Conservation (phyloP, 2,888 invertebrate genomes). For the Apotomis betuletana region DNA sequence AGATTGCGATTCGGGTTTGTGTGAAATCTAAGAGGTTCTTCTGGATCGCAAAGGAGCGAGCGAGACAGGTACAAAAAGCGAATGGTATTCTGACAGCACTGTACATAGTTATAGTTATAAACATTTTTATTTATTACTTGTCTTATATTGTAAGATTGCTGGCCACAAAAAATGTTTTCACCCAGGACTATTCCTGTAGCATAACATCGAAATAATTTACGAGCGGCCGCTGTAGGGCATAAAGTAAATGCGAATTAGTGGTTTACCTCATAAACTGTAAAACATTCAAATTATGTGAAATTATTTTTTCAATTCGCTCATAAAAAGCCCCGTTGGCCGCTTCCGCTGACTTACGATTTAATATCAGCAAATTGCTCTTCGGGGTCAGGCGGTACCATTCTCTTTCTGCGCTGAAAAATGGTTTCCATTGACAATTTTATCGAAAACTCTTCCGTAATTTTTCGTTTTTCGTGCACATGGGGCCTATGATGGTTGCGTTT, state of each 20-base stretch:
- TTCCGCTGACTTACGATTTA: constrained; percentile 18
- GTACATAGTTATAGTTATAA: no score
- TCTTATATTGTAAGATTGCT: no score
- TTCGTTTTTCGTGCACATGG: neutral
- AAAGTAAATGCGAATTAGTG: constrained; percentile 10
- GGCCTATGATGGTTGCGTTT: no score
- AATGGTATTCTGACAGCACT: no score
- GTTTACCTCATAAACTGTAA: constrained; percentile 6
- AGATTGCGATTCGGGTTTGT: no score
- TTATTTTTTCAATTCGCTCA: constrained; percentile 7
- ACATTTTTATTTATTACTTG: no score
- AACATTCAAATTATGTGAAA: constrained; percentile 19
- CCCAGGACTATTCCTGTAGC: neutral
- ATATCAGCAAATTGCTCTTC: constrained; percentile 16
- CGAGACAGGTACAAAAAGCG: no score
- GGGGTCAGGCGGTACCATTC: neutral
- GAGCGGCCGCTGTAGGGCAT: constrained; percentile 6
- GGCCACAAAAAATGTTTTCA: neutral
- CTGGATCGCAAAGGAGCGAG: no score
- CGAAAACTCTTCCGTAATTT: neutral
- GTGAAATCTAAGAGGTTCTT: no score
- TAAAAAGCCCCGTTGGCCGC: constrained; percentile 9
- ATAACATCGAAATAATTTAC: neutral
- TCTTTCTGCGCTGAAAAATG: constrained; percentile 10
- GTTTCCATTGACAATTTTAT: constrained; percentile 15